Evolutionary conservation across 2,888 invertebrate genomes (phyloP), one percentile per base, ranked within the genome.

Genomic region (Ophion ellenae): DNA sequence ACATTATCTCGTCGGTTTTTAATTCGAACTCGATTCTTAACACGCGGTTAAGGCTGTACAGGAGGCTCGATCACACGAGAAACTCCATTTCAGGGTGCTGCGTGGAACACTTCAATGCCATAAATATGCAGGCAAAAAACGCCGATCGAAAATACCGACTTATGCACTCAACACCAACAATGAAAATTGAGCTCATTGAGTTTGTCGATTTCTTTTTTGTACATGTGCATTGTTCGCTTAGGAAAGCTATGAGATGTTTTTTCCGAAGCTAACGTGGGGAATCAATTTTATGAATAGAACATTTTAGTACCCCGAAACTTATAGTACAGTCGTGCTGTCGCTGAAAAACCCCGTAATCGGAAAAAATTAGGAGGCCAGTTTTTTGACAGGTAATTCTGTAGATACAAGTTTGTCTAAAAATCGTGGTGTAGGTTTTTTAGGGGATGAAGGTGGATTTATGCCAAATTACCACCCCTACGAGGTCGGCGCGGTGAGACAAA

Each of bases 21-120:
- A 81, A 83, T 81, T 87, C 77, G 61, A 76, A 78, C 78, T 84
- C 47, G 57, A 85, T 75, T 47, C 79, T 36, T 64, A 81, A 17
- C 69, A 36, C 76, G 17, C n/a, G 32, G 57, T 73, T 24, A 14
- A 24, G 61, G 45, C 20, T 40, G 63, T 47, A 47, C 45, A 28
- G 63, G 75, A 47, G 47, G 5, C 53, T 53, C 53, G 64, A 10
- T 9, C 73, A 20, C 20, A 28, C 6, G n/a, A n/a, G 24, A 45
- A 63, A 20, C 32, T 5, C 14, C n/a, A 32, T 66, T 28, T 17
- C 36, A 17, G 10, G 32, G 7, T 66, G 36, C 40, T 40, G 40
- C 40, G 40, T 9, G 40, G 17, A 10, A 66, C 10, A 17, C 6
- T 69, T 20, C 20, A n/a, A 69, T 17, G 32, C n/a, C n/a, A 45